Evolutionary conservation across 2,888 invertebrate species (phyloP).

Genomic region (Congeria kusceri): DNA sequence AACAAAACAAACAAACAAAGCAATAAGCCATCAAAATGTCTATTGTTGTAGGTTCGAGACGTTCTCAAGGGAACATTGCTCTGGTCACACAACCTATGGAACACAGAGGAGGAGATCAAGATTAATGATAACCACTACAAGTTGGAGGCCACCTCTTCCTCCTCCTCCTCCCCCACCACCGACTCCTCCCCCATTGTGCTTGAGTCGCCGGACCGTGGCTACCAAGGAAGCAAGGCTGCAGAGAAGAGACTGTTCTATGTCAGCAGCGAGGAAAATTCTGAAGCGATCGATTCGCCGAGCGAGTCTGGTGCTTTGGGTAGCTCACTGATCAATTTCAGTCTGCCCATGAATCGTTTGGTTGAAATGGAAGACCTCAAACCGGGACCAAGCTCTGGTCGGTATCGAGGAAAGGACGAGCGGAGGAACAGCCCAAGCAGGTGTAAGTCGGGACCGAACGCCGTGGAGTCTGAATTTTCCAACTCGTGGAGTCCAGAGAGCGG

Average conservation of each 20-base stretch:
- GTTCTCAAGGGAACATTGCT: conserved; percentile 83
- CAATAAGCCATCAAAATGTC: too few relatives aligned
- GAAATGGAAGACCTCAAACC: conserved; percentile 54
- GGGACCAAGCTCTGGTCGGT: conserved; percentile 9
- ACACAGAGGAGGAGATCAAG: conserved; percentile 78
- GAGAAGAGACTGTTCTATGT: conserved; percentile 75
- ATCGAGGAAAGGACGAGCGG: conserved; percentile 8
- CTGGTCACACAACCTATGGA: conserved; percentile 78
- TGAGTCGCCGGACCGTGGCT: conserved; percentile 20
- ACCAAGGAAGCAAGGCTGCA: conserved; percentile 39
- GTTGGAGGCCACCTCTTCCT: conserved; percentile 54
- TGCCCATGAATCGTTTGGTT: conserved; percentile 39
- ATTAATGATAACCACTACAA: conserved; percentile 78
- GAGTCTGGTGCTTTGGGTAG: conserved; percentile 33
- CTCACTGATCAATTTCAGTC: conserved; percentile 25
- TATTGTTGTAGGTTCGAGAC: conserved; percentile 80
- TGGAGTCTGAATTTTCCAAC: conserved; percentile 54
- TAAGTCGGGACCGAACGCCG: conserved; percentile 47
- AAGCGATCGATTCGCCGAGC: conserved; percentile 71
- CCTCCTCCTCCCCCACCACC: conserved; percentile 61
- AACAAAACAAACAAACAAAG: too few relatives aligned
- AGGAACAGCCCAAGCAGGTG: conserved; percentile 2
- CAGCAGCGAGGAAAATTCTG: conserved; percentile 80
- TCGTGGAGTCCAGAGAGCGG: conserved; percentile 51
- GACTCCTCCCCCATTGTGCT: conserved; percentile 43